phyloP scores from a whole-genome alignment of 1,140 invertebrate genomes.

The Ostrea denselamellosa region DNA sequence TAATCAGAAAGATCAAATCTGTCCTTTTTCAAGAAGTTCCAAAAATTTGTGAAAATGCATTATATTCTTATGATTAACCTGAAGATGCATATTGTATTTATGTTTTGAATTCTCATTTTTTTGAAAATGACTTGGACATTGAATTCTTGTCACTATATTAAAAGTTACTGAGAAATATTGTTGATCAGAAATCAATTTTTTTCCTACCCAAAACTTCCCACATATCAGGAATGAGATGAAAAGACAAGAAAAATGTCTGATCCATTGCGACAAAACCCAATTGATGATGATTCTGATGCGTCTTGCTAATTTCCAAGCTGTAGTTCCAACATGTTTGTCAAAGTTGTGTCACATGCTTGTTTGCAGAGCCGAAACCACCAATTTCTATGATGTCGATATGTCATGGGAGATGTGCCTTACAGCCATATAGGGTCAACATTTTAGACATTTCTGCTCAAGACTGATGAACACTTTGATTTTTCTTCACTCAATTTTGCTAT shows the following conservation, averaged over 20 bases:
- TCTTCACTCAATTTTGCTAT: slow-evolving; percentile 43
- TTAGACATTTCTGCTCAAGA: slow-evolving; percentile 42
- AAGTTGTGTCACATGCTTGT: slow-evolving; percentile 55
- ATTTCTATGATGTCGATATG: slow-evolving; percentile 54
- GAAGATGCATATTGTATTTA: neutral
- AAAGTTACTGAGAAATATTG: no score
- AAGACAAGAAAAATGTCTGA: slow-evolving; percentile 31
- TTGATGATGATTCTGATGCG: slow-evolving; percentile 17
- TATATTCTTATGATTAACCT: neutral
- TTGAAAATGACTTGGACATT: neutral
- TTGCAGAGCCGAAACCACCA: slow-evolving; percentile 53
- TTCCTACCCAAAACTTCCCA: neutral
- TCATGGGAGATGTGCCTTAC: slow-evolving; percentile 57
- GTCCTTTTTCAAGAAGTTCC: no score
- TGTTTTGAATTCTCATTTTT: neutral
- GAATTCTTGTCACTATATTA: neutral
- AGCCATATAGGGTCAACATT: slow-evolving; percentile 54
- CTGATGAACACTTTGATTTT: slow-evolving; percentile 46
- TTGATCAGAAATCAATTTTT: neutral
- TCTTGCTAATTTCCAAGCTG: slow-evolving; percentile 38
- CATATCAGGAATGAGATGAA: slow-evolving; percentile 31
- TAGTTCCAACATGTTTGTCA: slow-evolving; percentile 53
- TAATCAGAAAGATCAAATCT: no score
- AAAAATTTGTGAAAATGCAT: no score
- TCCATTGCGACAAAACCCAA: slow-evolving; percentile 35